These are phyloP conservation scores for Coracias cyanogaster DNA, from an alignment of 2,797 vertebrate genomes.

Conservation along the genomic window DNA sequence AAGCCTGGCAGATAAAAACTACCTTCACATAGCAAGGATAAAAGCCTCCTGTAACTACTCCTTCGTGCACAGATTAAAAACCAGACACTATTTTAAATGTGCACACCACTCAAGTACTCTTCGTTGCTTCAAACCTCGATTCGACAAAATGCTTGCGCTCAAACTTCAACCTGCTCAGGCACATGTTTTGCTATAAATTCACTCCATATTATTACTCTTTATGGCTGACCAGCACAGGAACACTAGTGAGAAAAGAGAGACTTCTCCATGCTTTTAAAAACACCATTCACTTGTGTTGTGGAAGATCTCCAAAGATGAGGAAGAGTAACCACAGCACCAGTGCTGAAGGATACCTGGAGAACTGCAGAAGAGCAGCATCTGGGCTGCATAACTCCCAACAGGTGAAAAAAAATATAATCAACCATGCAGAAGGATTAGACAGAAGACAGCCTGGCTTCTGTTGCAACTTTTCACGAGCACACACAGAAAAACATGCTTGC, in stretches of 20 bases:
- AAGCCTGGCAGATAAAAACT: conserved; percentile 14
- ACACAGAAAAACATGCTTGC: rapidly evolving
- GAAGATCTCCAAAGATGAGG: not conserved
- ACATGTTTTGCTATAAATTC: not conserved
- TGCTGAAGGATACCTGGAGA: not conserved
- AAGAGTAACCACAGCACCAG: not conserved
- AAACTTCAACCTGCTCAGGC: not conserved
- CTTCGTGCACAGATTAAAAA: not conserved
- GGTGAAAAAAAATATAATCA: not conserved
- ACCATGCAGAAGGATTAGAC: not conserved
- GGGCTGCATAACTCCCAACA: not conserved
- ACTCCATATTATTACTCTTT: not conserved
- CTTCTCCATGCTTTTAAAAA: not conserved
- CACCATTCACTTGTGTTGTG: rapidly evolving
- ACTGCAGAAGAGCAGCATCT: not conserved
- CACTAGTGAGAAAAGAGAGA: not conserved
- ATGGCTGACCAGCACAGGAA: not conserved
- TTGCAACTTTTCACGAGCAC: not conserved
- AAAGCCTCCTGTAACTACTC: not conserved
- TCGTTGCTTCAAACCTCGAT: not conserved
- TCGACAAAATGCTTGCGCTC: not conserved
- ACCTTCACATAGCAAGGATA: not conserved
- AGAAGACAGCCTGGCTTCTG: not conserved
- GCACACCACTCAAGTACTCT: not conserved
- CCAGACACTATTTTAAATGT: not conserved